Evolutionary conservation across 1,140 invertebrate genomes (phyloP), one percentile per base, ranked within the genome.

Genomic region (Cotesia chilonis): DNA sequence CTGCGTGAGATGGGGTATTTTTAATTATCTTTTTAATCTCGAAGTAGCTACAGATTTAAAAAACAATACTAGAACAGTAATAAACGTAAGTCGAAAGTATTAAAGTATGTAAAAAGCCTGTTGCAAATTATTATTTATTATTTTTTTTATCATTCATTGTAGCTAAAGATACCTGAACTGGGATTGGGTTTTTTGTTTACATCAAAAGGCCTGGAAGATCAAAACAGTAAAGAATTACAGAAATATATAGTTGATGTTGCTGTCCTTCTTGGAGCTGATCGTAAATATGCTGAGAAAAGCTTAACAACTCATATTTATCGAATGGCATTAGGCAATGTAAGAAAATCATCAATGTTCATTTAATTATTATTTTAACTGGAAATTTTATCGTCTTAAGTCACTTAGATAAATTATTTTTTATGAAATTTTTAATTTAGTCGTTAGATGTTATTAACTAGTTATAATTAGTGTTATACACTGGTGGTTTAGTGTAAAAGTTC

Each of bases 11-110:
- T 89, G 4, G 96, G 96, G 3, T 96, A 95, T 81, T 95, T 92
- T 95, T 55, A 94, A 97, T 83, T 96, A 97, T 80, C 92, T 97
- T 80, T 89, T 98, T n/a, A 94, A 96, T 79, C 95, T 98, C 76
- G 95, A 94, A 41, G 92, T 98, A 66, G 91, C 92, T 3, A 93
- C 94, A 6, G 95, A 98, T 86, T 89, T 96, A n/a, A 96, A 95
- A 83, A 97, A 98, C 83, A 95, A 93, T 35, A 94, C 94, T 0
- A 90, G 89, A 73, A 88, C 95, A 65, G 89, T 95, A 36, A 95
- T 97, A 77, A 94, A 96, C 88, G 95, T 96, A 89, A 90, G 93
- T 90, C 51, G 4, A 38, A 70, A 7, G 4, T 55, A 55, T 41
- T 41, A 7, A 7, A 41, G 9, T 7, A 7, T 41, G 5, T 1